These are phyloP conservation scores for Anarsia innoxiella DNA, from an alignment of 2,888 invertebrate species.

Conservation along the genomic window DNA sequence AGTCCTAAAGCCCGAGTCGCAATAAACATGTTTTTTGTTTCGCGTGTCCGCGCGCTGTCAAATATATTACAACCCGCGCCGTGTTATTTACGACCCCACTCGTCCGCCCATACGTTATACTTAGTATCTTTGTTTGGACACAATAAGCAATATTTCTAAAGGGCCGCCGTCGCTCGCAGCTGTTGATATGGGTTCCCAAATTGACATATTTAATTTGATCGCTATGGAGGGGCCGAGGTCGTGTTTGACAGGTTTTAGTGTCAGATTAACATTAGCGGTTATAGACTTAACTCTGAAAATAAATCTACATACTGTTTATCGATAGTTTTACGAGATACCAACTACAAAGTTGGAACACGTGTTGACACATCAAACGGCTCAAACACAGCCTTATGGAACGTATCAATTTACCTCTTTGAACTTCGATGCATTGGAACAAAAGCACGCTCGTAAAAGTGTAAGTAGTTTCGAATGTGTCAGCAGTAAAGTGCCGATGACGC, in stretches of 20 bases:
- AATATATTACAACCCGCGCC: constrained; percentile 74
- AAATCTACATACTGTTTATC: constrained; percentile 33
- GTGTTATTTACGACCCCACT: constrained; percentile 72
- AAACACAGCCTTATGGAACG: constrained; percentile 37
- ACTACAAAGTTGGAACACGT: constrained; percentile 23
- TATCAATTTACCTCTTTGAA: constrained; percentile 66
- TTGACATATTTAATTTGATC: constrained; percentile 76
- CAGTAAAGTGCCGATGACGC: constrained; percentile 55
- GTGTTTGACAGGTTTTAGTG: constrained; percentile 73
- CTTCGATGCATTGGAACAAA: constrained; percentile 49
- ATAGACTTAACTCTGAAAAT: constrained; percentile 61
- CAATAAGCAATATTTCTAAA: constrained; percentile 76
- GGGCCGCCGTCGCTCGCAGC: constrained; percentile 72
- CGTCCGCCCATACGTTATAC: constrained; percentile 76
- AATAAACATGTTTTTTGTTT: constrained; percentile 73
- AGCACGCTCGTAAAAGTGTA: constrained; percentile 61
- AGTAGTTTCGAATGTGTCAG: constrained; percentile 67
- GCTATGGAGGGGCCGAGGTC: constrained; percentile 63
- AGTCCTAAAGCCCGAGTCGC: constrained; percentile 50
- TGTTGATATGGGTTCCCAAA: constrained; percentile 75
- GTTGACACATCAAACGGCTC: constrained; percentile 60
- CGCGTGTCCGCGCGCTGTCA: constrained; percentile 75
- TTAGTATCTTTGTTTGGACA: constrained; percentile 76
- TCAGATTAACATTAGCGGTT: constrained; percentile 69
- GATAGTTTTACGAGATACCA: constrained; percentile 25